Percentiles rank a stretch among this genome's conserved stretches.
phyloP scores from a whole-genome alignment of 2,888 invertebrate species.

The Hirtodrosophila confusa region DNA sequence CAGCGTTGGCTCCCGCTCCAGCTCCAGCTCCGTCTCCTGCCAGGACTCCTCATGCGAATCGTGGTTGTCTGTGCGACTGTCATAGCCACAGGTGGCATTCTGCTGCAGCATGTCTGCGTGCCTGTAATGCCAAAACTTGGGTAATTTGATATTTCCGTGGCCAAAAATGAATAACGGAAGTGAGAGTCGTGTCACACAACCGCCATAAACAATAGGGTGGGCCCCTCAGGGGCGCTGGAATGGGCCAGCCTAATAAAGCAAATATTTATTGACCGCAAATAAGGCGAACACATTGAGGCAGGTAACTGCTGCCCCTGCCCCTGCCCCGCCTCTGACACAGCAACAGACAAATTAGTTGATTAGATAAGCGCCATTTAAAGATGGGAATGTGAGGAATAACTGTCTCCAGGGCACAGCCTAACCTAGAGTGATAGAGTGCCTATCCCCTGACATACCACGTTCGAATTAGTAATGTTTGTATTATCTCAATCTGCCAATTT shows the following conservation, averaged over 20 bases:
- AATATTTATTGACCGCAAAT: constrained; percentile 68
- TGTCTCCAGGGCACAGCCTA: no score
- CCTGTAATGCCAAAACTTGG: constrained; percentile 60
- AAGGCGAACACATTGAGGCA: constrained; percentile 59
- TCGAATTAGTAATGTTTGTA: no score
- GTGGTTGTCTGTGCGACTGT: constrained; percentile 59
- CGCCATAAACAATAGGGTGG: constrained; percentile 10
- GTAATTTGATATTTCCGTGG: constrained; percentile 71
- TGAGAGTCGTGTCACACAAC: constrained; percentile 6
- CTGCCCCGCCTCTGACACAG: background rate
- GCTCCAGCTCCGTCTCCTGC: background rate
- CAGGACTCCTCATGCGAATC: constrained; percentile 1
- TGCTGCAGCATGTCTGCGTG: constrained; percentile 84
- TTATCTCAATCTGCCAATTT: no score
- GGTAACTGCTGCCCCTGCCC: constrained; percentile 18
- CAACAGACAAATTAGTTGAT: constrained; percentile 26
- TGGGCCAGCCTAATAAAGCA: constrained; percentile 42
- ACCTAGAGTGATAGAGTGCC: no score
- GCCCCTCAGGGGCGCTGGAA: constrained; percentile 2
- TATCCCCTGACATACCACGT: no score
- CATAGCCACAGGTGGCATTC: constrained; percentile 86
- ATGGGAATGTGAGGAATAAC: constrained; percentile 7
- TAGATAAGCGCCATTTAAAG: constrained; percentile 46
- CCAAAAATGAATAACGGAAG: constrained; percentile 62
- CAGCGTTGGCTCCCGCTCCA: constrained; percentile 16